Percentiles rank a stretch among this genome's conserved stretches.
These are phyloP conservation scores for Drosophila malerkotliana DNA, from an alignment of 1,140 invertebrate genomes.

Conservation along the genomic window DNA sequence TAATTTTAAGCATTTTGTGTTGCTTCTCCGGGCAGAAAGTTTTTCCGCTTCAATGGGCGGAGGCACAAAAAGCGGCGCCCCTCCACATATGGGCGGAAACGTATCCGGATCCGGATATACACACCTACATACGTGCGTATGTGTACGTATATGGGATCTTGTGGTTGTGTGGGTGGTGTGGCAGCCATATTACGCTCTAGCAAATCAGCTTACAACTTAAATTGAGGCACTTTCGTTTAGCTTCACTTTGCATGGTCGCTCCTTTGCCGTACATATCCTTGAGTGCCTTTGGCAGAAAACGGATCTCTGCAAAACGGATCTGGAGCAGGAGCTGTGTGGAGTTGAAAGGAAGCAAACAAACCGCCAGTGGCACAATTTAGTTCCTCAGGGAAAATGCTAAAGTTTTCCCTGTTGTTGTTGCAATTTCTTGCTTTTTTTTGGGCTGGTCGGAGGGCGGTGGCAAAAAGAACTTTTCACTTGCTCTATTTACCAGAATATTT, in stretches of 20 bases:
- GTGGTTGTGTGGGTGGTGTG: constrained; percentile 22
- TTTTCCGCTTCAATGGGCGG: constrained; percentile 70
- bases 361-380: constrained; percentile 76
- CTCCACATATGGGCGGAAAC: constrained; percentile 30
- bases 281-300: constrained; percentile 42
- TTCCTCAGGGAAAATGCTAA: constrained; percentile 71
- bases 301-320: constrained; percentile 16
- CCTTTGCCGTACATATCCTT: constrained; percentile 64
- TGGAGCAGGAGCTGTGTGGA: neutral
- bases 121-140: neutral
- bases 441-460: neutral
- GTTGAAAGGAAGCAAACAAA: constrained; percentile 62
- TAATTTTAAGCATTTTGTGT: constrained; percentile 72
- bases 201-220: constrained; percentile 82
- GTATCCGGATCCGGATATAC: constrained; percentile 32
- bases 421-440: neutral
- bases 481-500: constrained; percentile 69
- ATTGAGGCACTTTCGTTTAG: constrained; percentile 82
- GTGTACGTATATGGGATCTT: constrained; percentile 8
- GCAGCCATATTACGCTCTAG: constrained; percentile 57
- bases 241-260: constrained; percentile 77
- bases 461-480: constrained; percentile 67
- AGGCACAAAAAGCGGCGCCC: neutral
- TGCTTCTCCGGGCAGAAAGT: constrained; percentile 67
- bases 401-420: constrained; percentile 55